A percentile compares a stretch with the other conserved stretches of the same genome.
Conservation (phyloP, 2,797 vertebrate genomes). For the Tiaroga cobitis region DNA sequence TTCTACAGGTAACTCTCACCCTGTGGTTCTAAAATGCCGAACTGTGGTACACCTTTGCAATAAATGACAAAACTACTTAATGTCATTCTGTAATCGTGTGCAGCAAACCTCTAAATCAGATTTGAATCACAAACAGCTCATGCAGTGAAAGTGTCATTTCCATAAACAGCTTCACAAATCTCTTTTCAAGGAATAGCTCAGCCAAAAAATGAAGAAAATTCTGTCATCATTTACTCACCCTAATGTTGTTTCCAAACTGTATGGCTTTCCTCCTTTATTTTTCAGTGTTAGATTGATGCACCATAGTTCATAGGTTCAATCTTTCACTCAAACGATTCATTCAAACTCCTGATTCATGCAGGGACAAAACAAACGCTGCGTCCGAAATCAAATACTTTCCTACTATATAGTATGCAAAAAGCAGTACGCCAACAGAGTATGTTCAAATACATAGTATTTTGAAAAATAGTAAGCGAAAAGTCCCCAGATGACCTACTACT, state of each 20-base stretch:
- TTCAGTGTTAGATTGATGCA: background rate
- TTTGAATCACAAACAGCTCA: conserved; percentile 18
- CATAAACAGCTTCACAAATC: background rate
- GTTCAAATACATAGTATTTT: no score
- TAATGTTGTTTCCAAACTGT: background rate
- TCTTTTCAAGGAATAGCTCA: background rate
- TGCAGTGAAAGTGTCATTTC: conserved; percentile 15
- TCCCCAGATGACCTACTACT: no score
- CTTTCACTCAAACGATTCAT: background rate
- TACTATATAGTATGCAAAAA: no score
- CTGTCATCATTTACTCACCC: background rate
- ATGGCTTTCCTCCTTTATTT: no score
- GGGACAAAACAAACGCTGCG: background rate
- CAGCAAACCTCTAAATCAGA: conserved; percentile 20
- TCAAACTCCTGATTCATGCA: background rate
- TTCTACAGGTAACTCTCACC: background rate
- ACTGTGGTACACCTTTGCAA: background rate
- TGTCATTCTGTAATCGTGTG: conserved; percentile 4
- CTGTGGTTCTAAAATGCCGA: conserved; percentile 15
- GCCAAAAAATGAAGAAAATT: background rate
- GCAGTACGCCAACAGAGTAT: no score
- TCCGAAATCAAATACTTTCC: no score
- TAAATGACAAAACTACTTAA: background rate
- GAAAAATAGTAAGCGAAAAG: no score
- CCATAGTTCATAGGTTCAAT: background rate